These are phyloP conservation scores for Eulemur albifrons DNA, from an alignment of 2,797 vertebrate species.

Conservation along the genomic window DNA sequence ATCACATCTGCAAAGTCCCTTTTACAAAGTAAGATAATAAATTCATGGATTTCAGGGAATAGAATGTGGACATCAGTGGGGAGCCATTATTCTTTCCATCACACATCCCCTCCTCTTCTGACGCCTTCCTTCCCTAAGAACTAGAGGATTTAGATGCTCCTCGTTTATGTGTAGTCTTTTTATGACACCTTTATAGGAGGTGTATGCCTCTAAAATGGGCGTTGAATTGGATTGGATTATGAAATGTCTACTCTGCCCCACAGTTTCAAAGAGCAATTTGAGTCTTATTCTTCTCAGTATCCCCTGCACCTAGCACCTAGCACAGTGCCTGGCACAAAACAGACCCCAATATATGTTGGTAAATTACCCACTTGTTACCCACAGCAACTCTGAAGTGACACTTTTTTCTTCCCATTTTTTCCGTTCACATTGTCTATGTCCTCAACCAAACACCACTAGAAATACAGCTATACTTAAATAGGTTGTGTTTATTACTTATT, in stretches of 20 bases:
- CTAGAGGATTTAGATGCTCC: not conserved
- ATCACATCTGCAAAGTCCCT: not conserved
- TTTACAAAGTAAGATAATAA: not conserved
- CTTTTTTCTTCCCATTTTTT: not conserved
- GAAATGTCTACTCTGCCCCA: not conserved
- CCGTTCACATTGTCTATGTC: not conserved
- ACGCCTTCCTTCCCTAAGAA: not conserved
- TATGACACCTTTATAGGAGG: not conserved
- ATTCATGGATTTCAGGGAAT: not conserved
- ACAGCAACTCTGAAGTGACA: not conserved
- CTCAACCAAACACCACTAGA: not conserved
- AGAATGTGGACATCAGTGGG: not conserved
- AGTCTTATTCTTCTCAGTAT: not conserved
- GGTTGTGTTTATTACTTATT: not conserved
- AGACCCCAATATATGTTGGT: not conserved
- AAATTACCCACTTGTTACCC: not conserved
- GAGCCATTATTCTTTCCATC: not conserved
- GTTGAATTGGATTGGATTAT: not conserved
- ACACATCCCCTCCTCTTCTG: not conserved
- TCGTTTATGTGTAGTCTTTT: not conserved
- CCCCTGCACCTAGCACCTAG: not conserved
- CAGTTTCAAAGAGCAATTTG: not conserved
- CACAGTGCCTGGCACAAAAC: not conserved
- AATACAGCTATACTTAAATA: not conserved
- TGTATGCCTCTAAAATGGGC: not conserved